Evolutionary conservation across 2,113 vertebrate species (phyloP).

Genomic region (Laticauda laticaudata): DNA sequence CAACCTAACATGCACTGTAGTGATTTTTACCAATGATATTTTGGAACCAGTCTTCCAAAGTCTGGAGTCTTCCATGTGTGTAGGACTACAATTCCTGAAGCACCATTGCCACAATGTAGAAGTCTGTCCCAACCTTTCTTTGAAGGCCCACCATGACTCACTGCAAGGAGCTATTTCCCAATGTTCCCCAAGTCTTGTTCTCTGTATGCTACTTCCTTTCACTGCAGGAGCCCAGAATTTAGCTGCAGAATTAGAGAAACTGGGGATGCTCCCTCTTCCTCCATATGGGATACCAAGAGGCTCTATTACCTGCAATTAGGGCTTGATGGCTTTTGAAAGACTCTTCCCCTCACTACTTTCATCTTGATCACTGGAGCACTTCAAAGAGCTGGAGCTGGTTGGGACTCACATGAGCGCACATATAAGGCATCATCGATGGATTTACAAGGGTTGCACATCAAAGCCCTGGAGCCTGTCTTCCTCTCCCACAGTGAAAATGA

Average conservation of each 20-base stretch:
- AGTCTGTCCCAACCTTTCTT: not conserved
- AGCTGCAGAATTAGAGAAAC: conserved; percentile 48
- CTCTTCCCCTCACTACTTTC: conserved; percentile 66
- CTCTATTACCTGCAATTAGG: conserved; percentile 74
- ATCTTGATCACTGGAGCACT: conserved; percentile 72
- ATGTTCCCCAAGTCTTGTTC: conserved; percentile 44
- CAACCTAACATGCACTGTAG: not conserved
- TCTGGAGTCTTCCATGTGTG: not conserved
- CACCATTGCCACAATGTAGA: not conserved
- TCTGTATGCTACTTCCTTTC: conserved; percentile 10
- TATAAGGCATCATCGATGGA: conserved; percentile 47
- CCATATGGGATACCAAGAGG: conserved; percentile 38
- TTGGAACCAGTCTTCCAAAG: not conserved
- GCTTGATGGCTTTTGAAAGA: conserved; percentile 71
- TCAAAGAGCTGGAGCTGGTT: conserved; percentile 69
- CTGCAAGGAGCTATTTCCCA: conserved; percentile 32
- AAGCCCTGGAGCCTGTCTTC: conserved; percentile 38
- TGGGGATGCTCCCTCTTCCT: conserved; percentile 35
- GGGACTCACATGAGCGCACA: conserved; percentile 66
- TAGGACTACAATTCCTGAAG: not conserved
- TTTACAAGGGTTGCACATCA: conserved; percentile 61
- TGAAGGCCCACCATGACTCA: not conserved
- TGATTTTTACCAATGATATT: not conserved
- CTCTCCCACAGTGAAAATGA: conserved; percentile 53
- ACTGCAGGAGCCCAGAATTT: conserved; percentile 4